phyloP scores from a whole-genome alignment of 2,888 invertebrate genomes.

The Drosophila subquinaria region DNA sequence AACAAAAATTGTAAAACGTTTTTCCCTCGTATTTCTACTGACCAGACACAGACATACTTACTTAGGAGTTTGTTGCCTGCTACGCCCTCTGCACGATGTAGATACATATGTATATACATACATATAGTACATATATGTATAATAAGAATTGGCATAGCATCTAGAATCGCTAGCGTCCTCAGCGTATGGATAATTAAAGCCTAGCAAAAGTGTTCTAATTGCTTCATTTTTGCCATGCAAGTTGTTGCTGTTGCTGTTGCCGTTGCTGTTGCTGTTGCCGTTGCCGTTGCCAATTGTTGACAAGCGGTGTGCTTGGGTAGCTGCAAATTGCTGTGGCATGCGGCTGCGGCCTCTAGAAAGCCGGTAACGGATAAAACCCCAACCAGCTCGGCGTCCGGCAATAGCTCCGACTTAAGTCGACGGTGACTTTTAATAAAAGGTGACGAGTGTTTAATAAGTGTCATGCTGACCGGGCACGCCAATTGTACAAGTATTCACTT shows the following conservation, averaged over 20 bases:
- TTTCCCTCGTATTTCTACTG: not conserved
- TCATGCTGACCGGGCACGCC: slow-evolving; percentile 36
- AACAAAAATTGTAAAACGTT: not conserved
- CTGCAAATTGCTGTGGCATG: slow-evolving; percentile 79
- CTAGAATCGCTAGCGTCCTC: slow-evolving; percentile 7
- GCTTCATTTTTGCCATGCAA: slow-evolving; percentile 64
- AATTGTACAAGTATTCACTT: slow-evolving; percentile 6
- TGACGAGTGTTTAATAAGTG: slow-evolving; percentile 81
- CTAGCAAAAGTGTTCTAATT: slow-evolving; percentile 71
- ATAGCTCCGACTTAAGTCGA: slow-evolving; percentile 28
- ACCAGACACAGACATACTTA: not conserved
- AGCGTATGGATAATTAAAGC: slow-evolving; percentile 49
- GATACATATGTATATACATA: not conserved
- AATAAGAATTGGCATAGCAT: not conserved
- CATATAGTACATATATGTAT: not conserved
- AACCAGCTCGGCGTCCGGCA: not conserved
- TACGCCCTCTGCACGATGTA: not conserved
- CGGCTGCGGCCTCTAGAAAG: slow-evolving; percentile 44
- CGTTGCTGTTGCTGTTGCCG: slow-evolving; percentile 19
- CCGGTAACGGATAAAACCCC: slow-evolving; percentile 21
- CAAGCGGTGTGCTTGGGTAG: slow-evolving; percentile 58
- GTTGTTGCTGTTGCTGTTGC: slow-evolving; percentile 24
- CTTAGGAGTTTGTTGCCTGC: not conserved
- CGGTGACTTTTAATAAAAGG: slow-evolving; percentile 78
- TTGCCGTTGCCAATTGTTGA: not conserved